These are phyloP conservation scores for Thalassoma bifasciatum DNA, from an alignment of 2,113 vertebrate species.

Conservation along the genomic window DNA sequence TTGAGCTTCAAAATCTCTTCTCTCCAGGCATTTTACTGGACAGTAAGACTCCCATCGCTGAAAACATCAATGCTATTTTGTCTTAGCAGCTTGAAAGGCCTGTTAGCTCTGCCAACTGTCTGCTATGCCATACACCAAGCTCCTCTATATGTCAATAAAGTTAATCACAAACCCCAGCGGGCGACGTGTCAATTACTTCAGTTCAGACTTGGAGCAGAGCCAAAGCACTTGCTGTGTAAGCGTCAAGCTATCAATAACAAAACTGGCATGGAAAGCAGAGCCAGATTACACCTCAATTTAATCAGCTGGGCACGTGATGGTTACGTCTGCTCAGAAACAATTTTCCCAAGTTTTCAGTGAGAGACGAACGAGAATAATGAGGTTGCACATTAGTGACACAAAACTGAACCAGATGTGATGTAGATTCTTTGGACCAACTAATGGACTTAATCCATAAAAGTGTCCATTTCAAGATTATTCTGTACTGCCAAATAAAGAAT, in stretches of 20 bases:
- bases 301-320: slow-evolving; percentile 28
- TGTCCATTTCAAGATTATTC: not conserved
- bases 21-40: slow-evolving; percentile 29
- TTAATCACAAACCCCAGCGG: slow-evolving; percentile 67
- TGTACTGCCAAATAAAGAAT: not conserved
- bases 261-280: slow-evolving; percentile 33
- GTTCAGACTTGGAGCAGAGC: slow-evolving; percentile 32
- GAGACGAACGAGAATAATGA: not conserved
- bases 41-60: not conserved
- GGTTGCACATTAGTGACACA: not conserved
- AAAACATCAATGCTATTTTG: slow-evolving; percentile 43
- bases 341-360: slow-evolving; percentile 10
- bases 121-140: slow-evolving; percentile 12
- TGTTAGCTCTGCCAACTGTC: slow-evolving; percentile 46
- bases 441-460: not conserved
- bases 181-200: slow-evolving; percentile 62
- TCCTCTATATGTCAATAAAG: slow-evolving; percentile 62
- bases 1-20: slow-evolving; percentile 14
- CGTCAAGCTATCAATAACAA: slow-evolving; percentile 60
- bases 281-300: slow-evolving; percentile 49
- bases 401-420: not conserved
- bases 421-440: not conserved
- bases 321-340: slow-evolving; percentile 25
- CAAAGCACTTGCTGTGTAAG: slow-evolving; percentile 35
- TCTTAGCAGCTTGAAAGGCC: slow-evolving; percentile 36